These are phyloP conservation scores for Oegoconia quadripuncta DNA, from an alignment of 2,888 invertebrate genomes.

Conservation along the genomic window DNA sequence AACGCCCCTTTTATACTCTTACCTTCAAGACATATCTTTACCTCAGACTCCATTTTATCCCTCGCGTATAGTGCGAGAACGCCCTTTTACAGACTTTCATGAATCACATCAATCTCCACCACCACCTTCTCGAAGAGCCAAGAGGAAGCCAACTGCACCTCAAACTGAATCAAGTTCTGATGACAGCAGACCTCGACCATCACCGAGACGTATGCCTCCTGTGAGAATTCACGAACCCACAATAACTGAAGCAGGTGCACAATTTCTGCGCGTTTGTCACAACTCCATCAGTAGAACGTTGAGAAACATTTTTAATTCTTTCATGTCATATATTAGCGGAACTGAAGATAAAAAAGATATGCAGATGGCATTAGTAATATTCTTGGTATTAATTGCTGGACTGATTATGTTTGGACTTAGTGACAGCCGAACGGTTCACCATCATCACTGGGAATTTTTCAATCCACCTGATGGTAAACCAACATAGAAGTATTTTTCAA, in stretches of 20 bases:
- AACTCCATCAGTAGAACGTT: conserved; percentile 81
- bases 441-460: conserved; percentile 93
- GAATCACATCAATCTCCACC: conserved; percentile 61
- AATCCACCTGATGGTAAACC: conserved; percentile 83
- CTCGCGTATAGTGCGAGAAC: conserved; percentile 55
- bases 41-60: conserved; percentile 71
- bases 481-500: too few relatives aligned
- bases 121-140: conserved; percentile 68
- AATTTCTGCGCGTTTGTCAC: conserved; percentile 84
- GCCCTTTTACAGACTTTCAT: conserved; percentile 51
- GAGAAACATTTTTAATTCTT: conserved; percentile 83
- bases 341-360: conserved; percentile 85
- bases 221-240: conserved; percentile 80
- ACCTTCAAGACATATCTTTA: conserved; percentile 74
- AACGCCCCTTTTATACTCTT: conserved; percentile 70
- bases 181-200: conserved; percentile 66
- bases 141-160: conserved; percentile 57
- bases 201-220: conserved; percentile 55
- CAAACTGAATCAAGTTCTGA: conserved; percentile 74
- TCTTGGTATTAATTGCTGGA: conserved; percentile 87
- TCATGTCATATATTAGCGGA: conserved; percentile 80
- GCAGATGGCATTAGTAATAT: conserved; percentile 87
- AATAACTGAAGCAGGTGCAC: conserved; percentile 84
- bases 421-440: conserved; percentile 85
- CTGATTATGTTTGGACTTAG: conserved; percentile 87